Base-by-base conservation (phyloP, 2,797 vertebrate genomes). In the Rhabdophis nuchalis region DNA sequence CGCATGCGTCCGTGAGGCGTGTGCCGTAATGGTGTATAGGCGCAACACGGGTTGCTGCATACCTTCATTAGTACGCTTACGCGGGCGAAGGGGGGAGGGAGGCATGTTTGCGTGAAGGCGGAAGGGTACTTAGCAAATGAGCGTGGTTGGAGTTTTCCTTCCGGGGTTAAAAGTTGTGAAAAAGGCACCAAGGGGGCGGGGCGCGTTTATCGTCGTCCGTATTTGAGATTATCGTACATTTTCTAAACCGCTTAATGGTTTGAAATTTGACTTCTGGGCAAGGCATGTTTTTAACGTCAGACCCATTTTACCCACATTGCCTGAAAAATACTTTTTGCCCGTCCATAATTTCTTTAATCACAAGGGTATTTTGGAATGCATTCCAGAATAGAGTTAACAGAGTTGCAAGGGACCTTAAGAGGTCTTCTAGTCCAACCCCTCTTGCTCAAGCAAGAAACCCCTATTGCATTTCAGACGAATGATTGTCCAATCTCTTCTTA, bases 1-100 rank as follows among this genome's bases (percentile, higher is more conserved):
- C 96, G 96, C 96, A 25, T 92, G 96, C 89, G 94, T 18, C 46
- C 0, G 1, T 1, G 4, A 29, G 68, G 10, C 1, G 14, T 29
- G 25, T 14, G 23, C 46, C 2, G 11, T 57, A 25, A 56, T 86
- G 91, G 89, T 85, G 58, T 86, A 89, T 12, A 27, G 2, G 50
- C 87, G n/a, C 32, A n/a, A 27, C 41, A 27, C 29, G 20, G 27
- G 16, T 50, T 56, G 91, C 91, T 85, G 91, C 91, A 86, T 89
- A 60, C 87, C 68, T 41, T 85, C 12, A 46, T 89, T 85, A 56
- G 61, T 89, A 92, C 89, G 46, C 86, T 82, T 88, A 16, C 10
- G n/a, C 64, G 20, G n/a, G 6, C 1, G 16, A 14, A 14, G 36
- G 3, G 0, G 23, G 10, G n/a, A n/a, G 9, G 60, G 10, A 11